Base-by-base conservation (phyloP, 2,113 vertebrate species). In the Neotoma lepida region DNA sequence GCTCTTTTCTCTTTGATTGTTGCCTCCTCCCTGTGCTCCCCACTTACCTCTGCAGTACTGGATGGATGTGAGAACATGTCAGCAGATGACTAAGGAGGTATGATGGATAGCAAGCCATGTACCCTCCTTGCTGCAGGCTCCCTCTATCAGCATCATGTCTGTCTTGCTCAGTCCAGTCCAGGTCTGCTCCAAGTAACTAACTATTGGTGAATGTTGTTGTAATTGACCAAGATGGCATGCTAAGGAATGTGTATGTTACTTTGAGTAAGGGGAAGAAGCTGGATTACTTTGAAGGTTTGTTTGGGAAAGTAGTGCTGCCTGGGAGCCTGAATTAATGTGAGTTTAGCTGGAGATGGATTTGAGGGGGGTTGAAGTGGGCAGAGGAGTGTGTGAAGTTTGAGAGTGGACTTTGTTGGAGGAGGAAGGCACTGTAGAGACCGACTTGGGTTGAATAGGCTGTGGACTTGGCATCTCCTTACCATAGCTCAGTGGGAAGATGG, bases 51-150 rank as follows among this genome's bases (percentile, higher is more conserved):
- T 9, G 18, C 44, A 9, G n/a, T 22, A 5, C 0, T 18, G 0
- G 1, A 3, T 14, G 49, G 8, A 4, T 2, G 0, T 0, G 9
- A 1, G 1, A 39, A 4, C 9, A 0, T 39, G 33, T 39, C 39
- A 15, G 7, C 10, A 33, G 39, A 33, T 35, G 64, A 51, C n/a
- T 3, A 35, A 54, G 33, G 41, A 17, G 33, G n/a, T 7, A 0
- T 58, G 14, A 22, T 13, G 4, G 66, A 10, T 1, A 9, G 49
- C 73, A n/a, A 44, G n/a, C 66, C 10, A 3, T 6, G 0, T 1
- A 26, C 41, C 8, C 12, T 58, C 15, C 30, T 24, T 41, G 39
- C 22, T 13, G 14, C 1, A n/a, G 12, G 9, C 35, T 78, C 41
- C 28, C 2, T 30, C 14, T 0, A 2, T 54, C 15, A 0, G 24